Evolutionary conservation across 2,888 invertebrate species (phyloP).

Genomic region (Allolobophora icterica): DNA sequence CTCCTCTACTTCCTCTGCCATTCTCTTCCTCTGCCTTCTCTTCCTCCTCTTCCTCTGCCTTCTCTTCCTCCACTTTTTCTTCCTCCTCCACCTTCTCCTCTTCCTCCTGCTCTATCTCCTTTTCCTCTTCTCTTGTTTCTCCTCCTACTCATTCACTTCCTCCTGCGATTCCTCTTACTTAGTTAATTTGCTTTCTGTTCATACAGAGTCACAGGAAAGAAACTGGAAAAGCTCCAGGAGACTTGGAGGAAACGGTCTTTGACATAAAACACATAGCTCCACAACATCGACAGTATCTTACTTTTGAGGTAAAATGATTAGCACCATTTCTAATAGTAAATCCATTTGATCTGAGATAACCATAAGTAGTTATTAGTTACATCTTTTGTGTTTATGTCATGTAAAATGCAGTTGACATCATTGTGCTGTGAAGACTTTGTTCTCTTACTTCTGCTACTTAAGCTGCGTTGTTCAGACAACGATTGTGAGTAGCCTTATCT

Average conservation of each 20-base stretch:
- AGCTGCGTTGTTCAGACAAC: neutral
- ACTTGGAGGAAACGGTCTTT: conserved; percentile 65
- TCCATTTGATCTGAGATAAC: neutral
- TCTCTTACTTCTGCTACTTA: neutral
- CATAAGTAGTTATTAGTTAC: too few relatives aligned
- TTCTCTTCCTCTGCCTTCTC: neutral
- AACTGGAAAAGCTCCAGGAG: conserved; percentile 9
- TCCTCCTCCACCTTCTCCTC: too few relatives aligned
- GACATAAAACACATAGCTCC: conserved; percentile 79
- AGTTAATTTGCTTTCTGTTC: neutral
- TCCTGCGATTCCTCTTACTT: neutral
- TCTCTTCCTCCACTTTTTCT: neutral
- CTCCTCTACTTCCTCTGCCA: too few relatives aligned
- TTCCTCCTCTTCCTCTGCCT: neutral
- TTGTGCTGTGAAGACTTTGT: neutral
- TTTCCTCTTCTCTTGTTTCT: too few relatives aligned
- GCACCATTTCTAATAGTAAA: neutral
- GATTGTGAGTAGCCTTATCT: neutral
- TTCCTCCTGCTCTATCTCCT: too few relatives aligned
- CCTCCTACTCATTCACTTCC: too few relatives aligned
- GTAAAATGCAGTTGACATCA: neutral
- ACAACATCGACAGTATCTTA: conserved; percentile 84
- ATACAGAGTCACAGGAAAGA: conserved; percentile 31
- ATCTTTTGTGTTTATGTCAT: neutral
- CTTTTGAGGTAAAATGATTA: conserved; percentile 69